These are phyloP conservation scores for Sciurus vulgaris DNA, from an alignment of 2,797 vertebrate species.

Conservation along the genomic window DNA sequence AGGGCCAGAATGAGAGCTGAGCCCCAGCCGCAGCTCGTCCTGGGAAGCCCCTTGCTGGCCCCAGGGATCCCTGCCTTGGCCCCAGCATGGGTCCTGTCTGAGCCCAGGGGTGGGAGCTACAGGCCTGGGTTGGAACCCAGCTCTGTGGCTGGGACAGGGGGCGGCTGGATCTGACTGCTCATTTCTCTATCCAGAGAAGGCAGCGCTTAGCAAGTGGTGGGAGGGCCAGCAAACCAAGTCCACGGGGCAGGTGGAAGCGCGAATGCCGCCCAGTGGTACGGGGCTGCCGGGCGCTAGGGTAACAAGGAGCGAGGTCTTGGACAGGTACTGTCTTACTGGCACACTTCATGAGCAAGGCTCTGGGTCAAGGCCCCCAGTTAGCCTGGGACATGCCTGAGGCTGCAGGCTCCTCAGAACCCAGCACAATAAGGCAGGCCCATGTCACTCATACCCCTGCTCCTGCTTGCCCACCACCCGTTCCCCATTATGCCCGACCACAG, in stretches of 20 bases:
- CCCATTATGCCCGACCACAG: not conserved
- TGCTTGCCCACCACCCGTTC: not conserved
- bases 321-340: too few relatives aligned
- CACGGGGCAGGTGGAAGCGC: not conserved
- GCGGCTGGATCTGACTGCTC: not conserved
- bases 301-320: too few relatives aligned
- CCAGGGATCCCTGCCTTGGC: not conserved
- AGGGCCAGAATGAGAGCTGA: too few relatives aligned
- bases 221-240: too few relatives aligned
- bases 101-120: not conserved
- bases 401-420: not conserved
- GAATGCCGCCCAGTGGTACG: fast-evolving
- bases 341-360: too few relatives aligned
- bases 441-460: fast-evolving
- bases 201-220: not conserved
- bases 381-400: too few relatives aligned
- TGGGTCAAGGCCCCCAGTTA: too few relatives aligned
- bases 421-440: too few relatives aligned
- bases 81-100: not conserved
- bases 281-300: not conserved
- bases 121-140: not conserved
- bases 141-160: not conserved
- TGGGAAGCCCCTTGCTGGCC: not conserved
- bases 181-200: not conserved
- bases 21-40: not conserved